These are phyloP conservation scores for Euclidia mi DNA, from an alignment of 2,888 invertebrate species.

Conservation along the genomic window DNA sequence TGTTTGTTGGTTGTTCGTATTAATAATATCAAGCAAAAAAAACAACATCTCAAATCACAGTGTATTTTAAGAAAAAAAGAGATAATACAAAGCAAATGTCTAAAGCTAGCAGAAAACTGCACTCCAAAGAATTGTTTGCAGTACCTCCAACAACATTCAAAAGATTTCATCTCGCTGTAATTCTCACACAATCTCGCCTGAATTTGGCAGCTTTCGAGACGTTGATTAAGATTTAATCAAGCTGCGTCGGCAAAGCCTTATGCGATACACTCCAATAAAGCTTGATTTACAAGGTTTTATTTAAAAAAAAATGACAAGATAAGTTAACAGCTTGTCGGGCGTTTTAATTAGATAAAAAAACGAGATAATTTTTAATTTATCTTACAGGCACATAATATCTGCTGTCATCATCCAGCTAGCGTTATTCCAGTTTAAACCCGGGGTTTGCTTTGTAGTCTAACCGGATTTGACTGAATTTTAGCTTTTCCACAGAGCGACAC, in stretches of 20 bases:
- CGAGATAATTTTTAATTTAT: too few relatives aligned
- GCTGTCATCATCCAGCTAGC: too few relatives aligned
- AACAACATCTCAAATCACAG: not conserved
- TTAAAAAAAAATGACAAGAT: too few relatives aligned
- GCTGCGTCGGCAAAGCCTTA: constrained; percentile 37
- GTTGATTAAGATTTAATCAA: constrained; percentile 62
- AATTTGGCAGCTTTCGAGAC: constrained; percentile 49
- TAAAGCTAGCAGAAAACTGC: constrained; percentile 5
- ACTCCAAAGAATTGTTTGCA: constrained; percentile 13
- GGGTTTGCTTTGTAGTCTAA: too few relatives aligned
- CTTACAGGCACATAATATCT: too few relatives aligned
- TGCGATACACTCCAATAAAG: constrained; percentile 15
- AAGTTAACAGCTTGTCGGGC: too few relatives aligned
- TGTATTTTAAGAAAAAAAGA: not conserved
- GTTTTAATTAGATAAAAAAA: too few relatives aligned
- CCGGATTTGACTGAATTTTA: too few relatives aligned
- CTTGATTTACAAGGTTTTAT: not conserved
- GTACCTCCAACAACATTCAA: constrained; percentile 3
- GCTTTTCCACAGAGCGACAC: too few relatives aligned
- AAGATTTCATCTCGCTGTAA: constrained; percentile 17
- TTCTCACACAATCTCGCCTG: constrained; percentile 34
- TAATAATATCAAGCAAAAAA: too few relatives aligned
- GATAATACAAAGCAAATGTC: not conserved
- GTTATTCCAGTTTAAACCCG: too few relatives aligned
- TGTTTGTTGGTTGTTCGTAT: too few relatives aligned